These are phyloP conservation scores for Ophion ventricosus DNA, from an alignment of 2,888 invertebrate species.

Conservation along the genomic window DNA sequence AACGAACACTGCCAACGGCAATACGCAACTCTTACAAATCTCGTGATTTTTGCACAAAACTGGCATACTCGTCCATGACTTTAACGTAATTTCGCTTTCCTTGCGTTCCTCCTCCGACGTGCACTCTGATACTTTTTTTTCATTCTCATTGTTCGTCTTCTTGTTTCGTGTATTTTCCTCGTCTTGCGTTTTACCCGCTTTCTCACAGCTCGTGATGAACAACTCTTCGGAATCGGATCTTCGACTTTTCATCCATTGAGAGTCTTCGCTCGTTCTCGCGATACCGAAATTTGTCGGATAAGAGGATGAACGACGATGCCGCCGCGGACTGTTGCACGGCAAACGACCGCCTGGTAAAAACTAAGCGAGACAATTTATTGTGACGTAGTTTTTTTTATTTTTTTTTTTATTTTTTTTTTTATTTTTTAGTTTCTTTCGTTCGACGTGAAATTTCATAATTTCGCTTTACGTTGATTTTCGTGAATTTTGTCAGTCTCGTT, in stretches of 20 bases:
- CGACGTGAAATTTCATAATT: too few relatives aligned
- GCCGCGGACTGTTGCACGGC: conserved; percentile 77
- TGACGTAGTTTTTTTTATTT: background rate
- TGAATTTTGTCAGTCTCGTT: too few relatives aligned
- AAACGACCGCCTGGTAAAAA: conserved; percentile 78
- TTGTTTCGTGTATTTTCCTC: background rate
- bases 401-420: too few relatives aligned
- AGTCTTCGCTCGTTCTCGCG: conserved; percentile 37
- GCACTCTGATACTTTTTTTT: background rate
- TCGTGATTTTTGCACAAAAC: conserved; percentile 71
- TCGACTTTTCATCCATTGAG: background rate
- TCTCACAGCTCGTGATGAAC: background rate
- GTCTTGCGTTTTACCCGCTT: background rate
- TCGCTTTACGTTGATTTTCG: too few relatives aligned
- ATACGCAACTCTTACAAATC: conserved; percentile 57
- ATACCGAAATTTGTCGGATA: conserved; percentile 79
- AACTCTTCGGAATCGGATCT: background rate
- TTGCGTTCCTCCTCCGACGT: conserved; percentile 28
- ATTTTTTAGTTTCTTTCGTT: too few relatives aligned
- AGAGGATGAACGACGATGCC: conserved; percentile 80
- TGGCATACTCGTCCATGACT: conserved; percentile 78
- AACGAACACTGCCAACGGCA: conserved; percentile 56
- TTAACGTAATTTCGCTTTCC: conserved; percentile 68
- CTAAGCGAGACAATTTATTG: conserved; percentile 68
- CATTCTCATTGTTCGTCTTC: background rate